Percentiles rank a stretch among this genome's conserved stretches.
phyloP scores from a whole-genome alignment of 1,140 invertebrate genomes.

The Scaptomyza graminum region DNA sequence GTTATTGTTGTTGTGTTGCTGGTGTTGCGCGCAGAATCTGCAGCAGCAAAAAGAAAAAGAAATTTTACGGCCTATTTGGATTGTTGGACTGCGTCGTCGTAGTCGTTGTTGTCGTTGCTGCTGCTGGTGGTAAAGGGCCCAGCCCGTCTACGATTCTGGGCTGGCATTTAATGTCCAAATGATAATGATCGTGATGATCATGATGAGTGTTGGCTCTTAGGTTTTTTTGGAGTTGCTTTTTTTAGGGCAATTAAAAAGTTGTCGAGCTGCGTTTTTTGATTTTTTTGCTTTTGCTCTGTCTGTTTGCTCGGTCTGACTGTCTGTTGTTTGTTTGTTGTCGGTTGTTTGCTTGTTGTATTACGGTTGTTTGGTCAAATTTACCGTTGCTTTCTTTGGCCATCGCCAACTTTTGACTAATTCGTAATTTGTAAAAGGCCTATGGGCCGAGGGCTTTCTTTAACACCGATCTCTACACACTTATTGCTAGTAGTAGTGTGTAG shows the following conservation, averaged over 20 bases:
- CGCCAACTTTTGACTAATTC: constrained; percentile 20
- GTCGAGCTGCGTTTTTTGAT: constrained; percentile 55
- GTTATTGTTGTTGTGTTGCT: constrained; percentile 31
- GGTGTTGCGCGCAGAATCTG: constrained; percentile 56
- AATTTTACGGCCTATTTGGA: constrained; percentile 72
- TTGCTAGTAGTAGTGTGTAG: neutral
- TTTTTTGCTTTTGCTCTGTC: constrained; percentile 36
- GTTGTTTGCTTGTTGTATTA: constrained; percentile 57
- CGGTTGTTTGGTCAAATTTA: constrained; percentile 68
- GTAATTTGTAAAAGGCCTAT: constrained; percentile 45
- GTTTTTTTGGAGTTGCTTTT: constrained; percentile 58
- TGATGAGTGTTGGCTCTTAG: constrained; percentile 20
- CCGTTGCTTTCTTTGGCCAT: constrained; percentile 55
- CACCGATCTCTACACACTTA: constrained; percentile 7
- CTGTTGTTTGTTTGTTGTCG: constrained; percentile 20
- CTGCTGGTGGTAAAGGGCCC: constrained; percentile 39
- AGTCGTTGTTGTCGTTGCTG: constrained; percentile 26
- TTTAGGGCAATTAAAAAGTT: constrained; percentile 76
- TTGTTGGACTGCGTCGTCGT: constrained; percentile 13
- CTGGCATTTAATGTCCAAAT: constrained; percentile 36
- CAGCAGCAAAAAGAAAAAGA: constrained; percentile 57
- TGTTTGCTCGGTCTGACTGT: constrained; percentile 15
- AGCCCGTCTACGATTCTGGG: constrained; percentile 61
- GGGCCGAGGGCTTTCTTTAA: constrained; percentile 46
- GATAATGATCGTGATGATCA: constrained; percentile 22